Evolutionary conservation across 2,888 invertebrate genomes (phyloP), one percentile per base, ranked within the genome.

Genomic region (Agriopis aurantiaria): DNA sequence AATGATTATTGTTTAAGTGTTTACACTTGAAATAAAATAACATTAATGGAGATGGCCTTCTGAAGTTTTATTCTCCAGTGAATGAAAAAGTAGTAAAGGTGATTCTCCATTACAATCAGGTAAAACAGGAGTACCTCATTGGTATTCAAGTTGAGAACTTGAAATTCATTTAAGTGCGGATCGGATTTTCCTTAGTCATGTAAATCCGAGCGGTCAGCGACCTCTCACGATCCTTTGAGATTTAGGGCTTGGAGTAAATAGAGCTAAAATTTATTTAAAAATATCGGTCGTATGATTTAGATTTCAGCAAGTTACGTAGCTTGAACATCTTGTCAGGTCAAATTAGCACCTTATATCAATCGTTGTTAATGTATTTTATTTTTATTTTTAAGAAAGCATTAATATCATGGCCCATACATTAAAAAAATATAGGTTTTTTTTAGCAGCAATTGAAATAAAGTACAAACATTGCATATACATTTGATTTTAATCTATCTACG

Each of bases 151-250:
- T 64, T 45, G 66, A 57, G 65, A 49, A 67, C 66, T 69, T 64
- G 63, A 57, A 64, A 69, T 72, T 66, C 59, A 67, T 69, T 69
- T 69, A 69, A 65, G 60, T 63, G 48, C 49, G 70, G 69, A 60
- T 64, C 63, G 63, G 72, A 69, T 72, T 72, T 65, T 64, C 69
- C 60, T 72, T 66, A 66, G 72, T 60, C 56, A 72, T 69, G 72
- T 72, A 72, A 72, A 72, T 69, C 61, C 56, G 48, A 8, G 51
- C 62, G 69, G 69, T 70, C 73, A 70, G 61, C 45, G 64, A 65
- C 67, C 69, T 65, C 63, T n/a, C 60, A 70, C 66, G 52, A 53
- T 65, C 67, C 46, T 23, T 41, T 33, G 52, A 45, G 58, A 68
- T 65, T 68, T 59, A 12, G 55, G 49, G 17, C 10, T 56, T 59